Conservation (phyloP, 2,113 vertebrate genomes). For the Lichenostomus cassidix region DNA sequence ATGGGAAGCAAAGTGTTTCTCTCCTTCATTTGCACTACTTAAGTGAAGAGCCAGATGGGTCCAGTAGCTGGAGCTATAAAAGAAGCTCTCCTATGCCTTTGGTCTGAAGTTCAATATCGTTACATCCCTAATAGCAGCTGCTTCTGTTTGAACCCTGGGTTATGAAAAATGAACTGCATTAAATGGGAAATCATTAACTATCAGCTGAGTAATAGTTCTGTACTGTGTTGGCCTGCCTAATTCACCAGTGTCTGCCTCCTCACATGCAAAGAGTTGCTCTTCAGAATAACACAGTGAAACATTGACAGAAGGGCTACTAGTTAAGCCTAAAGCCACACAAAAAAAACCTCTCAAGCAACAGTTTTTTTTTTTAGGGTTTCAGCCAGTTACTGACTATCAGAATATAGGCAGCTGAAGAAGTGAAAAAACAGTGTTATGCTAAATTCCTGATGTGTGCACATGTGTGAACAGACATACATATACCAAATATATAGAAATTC, state of each 20-base stretch:
- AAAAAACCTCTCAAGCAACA: neutral
- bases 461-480: neutral
- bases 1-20: constrained; percentile 59
- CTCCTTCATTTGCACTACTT: constrained; percentile 34
- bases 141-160: constrained; percentile 70
- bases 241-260: constrained; percentile 49
- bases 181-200: constrained; percentile 75
- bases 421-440: neutral
- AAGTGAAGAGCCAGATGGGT: constrained; percentile 60
- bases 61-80: constrained; percentile 45
- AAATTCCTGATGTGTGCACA: neutral
- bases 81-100: constrained; percentile 43
- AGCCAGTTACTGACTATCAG: neutral
- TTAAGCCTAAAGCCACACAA: neutral
- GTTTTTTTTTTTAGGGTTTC: neutral
- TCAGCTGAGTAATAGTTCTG: constrained; percentile 60
- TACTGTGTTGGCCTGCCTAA: constrained; percentile 38
- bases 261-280: constrained; percentile 27
- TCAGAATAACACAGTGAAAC: constrained; percentile 34
- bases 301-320: neutral
- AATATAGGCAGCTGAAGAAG: neutral
- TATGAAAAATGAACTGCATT: constrained; percentile 70
- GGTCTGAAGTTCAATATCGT: constrained; percentile 67
- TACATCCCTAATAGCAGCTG: constrained; percentile 62
- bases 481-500: constrained; percentile 9